A percentile compares a stretch with the other conserved stretches of the same genome.
phyloP scores from a whole-genome alignment of 2,888 invertebrate genomes.

The Nomada hirtipes region DNA sequence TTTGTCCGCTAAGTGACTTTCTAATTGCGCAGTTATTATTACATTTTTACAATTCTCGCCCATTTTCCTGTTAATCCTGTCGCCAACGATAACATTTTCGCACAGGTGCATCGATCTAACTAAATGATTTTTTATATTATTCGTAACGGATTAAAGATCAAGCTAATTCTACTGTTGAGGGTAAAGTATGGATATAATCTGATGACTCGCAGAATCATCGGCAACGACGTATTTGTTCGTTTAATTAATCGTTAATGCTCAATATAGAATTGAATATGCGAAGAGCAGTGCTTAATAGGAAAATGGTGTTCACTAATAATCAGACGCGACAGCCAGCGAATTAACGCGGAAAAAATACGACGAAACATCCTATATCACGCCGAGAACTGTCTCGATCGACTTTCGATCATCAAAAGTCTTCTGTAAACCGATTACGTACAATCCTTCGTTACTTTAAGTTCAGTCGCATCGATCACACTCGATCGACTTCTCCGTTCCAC shows the following conservation, averaged over 20 bases:
- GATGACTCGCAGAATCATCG: background rate
- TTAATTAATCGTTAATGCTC: background rate
- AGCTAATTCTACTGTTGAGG: background rate
- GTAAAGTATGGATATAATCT: background rate
- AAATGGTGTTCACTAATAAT: constrained; percentile 30
- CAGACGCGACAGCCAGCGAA: constrained; percentile 30
- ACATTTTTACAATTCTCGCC: constrained; percentile 34
- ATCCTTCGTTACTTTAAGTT: constrained; percentile 19
- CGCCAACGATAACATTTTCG: background rate
- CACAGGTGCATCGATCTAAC: background rate
- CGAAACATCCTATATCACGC: constrained; percentile 37
- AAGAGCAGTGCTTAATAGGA: constrained; percentile 20
- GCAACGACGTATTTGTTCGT: background rate
- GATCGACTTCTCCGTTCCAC: constrained; percentile 20
- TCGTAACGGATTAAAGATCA: constrained; percentile 13
- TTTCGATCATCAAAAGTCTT: constrained; percentile 37
- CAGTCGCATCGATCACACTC: constrained; percentile 44
- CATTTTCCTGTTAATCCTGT: constrained; percentile 17
- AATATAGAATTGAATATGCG: background rate
- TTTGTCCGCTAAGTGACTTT: constrained; percentile 34
- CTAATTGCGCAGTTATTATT: constrained; percentile 27
- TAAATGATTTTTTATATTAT: constrained; percentile 3
- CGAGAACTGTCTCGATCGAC: constrained; percentile 31
- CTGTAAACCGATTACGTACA: constrained; percentile 25
- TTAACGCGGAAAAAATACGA: constrained; percentile 29